Evolutionary conservation across 2,113 vertebrate genomes (phyloP).

Genomic region (Pycnonotus jocosus): DNA sequence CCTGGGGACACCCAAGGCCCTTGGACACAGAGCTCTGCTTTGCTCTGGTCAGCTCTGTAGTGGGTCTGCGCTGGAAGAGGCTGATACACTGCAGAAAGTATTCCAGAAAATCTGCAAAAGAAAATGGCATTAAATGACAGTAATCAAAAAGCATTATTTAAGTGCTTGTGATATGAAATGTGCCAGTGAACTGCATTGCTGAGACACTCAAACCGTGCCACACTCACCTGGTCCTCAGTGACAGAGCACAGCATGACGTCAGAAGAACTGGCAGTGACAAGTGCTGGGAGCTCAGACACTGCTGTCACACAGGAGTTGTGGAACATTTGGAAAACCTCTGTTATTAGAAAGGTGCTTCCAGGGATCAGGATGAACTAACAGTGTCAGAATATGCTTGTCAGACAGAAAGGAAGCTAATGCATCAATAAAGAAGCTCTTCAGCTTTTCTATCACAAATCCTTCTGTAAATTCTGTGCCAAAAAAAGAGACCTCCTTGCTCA

Average conservation of each 20-base stretch:
- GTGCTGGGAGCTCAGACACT: not conserved
- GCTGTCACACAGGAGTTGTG: not conserved
- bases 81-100: not conserved
- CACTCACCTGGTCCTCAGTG: not conserved
- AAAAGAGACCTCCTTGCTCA: not conserved
- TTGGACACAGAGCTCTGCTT: not conserved
- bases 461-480: not conserved
- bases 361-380: not conserved
- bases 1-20: not conserved
- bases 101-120: not conserved
- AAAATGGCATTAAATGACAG: not conserved
- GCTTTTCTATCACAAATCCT: not conserved
- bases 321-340: not conserved
- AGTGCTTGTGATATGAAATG: not conserved
- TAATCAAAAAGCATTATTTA: not conserved
- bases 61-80: fast-evolving
- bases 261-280: not conserved
- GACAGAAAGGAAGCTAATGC: not conserved
- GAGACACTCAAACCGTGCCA: not conserved
- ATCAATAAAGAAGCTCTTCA: not conserved
- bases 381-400: not conserved
- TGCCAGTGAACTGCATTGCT: not conserved
- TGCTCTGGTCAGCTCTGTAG: not conserved
- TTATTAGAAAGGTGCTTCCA: not conserved
- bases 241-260: not conserved